These are phyloP conservation scores for Dimorphilus gyrociliatus DNA, from an alignment of 2,888 invertebrate genomes.

Conservation along the genomic window DNA sequence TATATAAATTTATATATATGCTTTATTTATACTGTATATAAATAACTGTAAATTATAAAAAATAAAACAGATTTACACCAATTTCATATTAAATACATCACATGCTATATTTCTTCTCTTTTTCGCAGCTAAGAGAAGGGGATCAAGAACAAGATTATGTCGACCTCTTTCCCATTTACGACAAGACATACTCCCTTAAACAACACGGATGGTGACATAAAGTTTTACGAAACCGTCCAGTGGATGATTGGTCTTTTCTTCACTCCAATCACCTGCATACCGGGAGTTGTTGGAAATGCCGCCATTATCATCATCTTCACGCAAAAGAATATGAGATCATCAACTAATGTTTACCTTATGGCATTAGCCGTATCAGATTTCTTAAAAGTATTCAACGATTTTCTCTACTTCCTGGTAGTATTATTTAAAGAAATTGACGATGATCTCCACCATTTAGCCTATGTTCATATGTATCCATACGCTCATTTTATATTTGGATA, in stretches of 20 bases:
- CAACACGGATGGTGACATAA: conserved; percentile 9
- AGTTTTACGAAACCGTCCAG: conserved; percentile 20
- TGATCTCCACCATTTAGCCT: conserved; percentile 14
- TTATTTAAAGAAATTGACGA: conserved; percentile 13
- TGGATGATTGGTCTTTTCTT: conserved; percentile 22
- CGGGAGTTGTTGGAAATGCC: conserved; percentile 23
- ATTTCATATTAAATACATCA: no score
- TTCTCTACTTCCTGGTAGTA: conserved; percentile 21
- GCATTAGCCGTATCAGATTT: conserved; percentile 27
- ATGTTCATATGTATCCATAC: conserved; percentile 22
- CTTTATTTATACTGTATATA: no score
- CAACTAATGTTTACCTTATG: conserved; percentile 25
- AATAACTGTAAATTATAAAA: no score
- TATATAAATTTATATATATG: no score
- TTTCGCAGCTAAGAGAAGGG: no score
- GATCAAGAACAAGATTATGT: no score
- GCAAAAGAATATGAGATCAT: conserved; percentile 21
- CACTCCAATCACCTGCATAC: conserved; percentile 23
- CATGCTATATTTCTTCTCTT: no score
- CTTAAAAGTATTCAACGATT: conserved; percentile 25
- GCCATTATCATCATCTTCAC: conserved; percentile 20
- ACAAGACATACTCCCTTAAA: no score
- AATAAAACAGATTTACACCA: no score
- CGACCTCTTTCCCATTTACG: no score
- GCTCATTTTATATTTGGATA: conserved; percentile 29